phyloP scores from a whole-genome alignment of 2,113 vertebrate genomes.

The Strix uralensis region DNA sequence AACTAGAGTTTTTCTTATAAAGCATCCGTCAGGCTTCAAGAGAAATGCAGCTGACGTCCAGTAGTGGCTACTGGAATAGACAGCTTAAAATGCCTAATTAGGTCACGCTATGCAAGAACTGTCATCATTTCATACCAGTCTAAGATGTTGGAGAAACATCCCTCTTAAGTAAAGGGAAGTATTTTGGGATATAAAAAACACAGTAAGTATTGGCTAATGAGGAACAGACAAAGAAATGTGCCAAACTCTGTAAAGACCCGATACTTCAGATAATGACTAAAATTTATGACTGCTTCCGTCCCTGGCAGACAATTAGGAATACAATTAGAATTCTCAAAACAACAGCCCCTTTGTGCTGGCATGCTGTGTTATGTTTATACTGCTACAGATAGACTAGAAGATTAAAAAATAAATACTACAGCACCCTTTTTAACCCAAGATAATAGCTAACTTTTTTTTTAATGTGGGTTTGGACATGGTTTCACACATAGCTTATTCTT shows the following conservation, averaged over 20 bases:
- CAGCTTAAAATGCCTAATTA: background rate
- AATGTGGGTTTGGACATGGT: slow-evolving; percentile 19
- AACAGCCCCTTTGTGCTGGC: slow-evolving; percentile 48
- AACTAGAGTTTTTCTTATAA: background rate
- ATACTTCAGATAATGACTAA: slow-evolving; percentile 65
- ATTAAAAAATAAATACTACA: slow-evolving; percentile 63
- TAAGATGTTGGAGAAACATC: background rate
- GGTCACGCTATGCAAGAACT: background rate
- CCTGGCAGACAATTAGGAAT: slow-evolving; percentile 1
- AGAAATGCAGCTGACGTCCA: background rate
- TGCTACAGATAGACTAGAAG: slow-evolving; percentile 50
- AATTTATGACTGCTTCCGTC: slow-evolving; percentile 63
- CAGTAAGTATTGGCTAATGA: background rate
- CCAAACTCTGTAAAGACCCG: slow-evolving; percentile 19
- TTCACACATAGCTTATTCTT: slow-evolving; percentile 5
- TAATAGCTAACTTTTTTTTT: slow-evolving; percentile 11
- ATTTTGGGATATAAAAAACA: slow-evolving; percentile 5
- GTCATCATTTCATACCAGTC: background rate
- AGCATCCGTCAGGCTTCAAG: background rate
- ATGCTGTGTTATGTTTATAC: slow-evolving; percentile 57
- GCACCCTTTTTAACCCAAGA: slow-evolving; percentile 39
- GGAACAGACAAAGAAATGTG: slow-evolving; percentile 53
- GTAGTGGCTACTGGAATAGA: background rate
- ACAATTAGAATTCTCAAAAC: slow-evolving; percentile 60
- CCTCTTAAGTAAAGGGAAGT: background rate